These are phyloP conservation scores for Calephelis perditalis DNA, from an alignment of 2,888 invertebrate species.

Conservation along the genomic window DNA sequence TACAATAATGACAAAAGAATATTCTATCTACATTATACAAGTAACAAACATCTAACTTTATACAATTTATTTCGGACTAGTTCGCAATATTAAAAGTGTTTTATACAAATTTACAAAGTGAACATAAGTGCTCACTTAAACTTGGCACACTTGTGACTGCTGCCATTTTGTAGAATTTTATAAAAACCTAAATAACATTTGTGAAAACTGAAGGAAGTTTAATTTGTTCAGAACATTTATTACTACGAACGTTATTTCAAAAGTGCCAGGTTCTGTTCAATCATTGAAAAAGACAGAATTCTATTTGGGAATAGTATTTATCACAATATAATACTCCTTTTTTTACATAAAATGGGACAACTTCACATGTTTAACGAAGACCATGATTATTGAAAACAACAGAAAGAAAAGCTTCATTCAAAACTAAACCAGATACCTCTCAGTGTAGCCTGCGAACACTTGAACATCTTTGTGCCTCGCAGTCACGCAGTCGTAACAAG, in stretches of 20 bases:
- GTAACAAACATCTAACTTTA: slow-evolving; percentile 77
- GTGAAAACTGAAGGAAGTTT: slow-evolving; percentile 16
- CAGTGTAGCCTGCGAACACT: too few relatives aligned
- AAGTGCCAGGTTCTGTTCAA: neutral
- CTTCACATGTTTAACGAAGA: too few relatives aligned
- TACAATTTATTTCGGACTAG: slow-evolving; percentile 77
- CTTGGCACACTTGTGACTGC: slow-evolving; percentile 19
- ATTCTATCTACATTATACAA: slow-evolving; percentile 77
- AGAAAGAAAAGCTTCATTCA: too few relatives aligned
- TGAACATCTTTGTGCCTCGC: too few relatives aligned
- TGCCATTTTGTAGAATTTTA: slow-evolving; percentile 14
- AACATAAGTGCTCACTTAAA: slow-evolving; percentile 54
- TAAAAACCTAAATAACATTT: slow-evolving; percentile 14
- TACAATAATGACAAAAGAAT: slow-evolving; percentile 71
- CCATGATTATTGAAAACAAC: too few relatives aligned
- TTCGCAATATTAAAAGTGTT: slow-evolving; percentile 62
- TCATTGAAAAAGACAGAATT: neutral
- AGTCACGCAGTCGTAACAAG: too few relatives aligned
- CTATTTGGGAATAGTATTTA: too few relatives aligned
- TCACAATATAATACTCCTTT: too few relatives aligned
- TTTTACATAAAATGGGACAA: too few relatives aligned
- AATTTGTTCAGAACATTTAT: neutral
- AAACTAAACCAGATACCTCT: too few relatives aligned
- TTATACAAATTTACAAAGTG: slow-evolving; percentile 55
- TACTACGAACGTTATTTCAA: slow-evolving; percentile 6